Base-by-base conservation (phyloP, 2,113 vertebrate genomes). In the Alethe diademata region DNA sequence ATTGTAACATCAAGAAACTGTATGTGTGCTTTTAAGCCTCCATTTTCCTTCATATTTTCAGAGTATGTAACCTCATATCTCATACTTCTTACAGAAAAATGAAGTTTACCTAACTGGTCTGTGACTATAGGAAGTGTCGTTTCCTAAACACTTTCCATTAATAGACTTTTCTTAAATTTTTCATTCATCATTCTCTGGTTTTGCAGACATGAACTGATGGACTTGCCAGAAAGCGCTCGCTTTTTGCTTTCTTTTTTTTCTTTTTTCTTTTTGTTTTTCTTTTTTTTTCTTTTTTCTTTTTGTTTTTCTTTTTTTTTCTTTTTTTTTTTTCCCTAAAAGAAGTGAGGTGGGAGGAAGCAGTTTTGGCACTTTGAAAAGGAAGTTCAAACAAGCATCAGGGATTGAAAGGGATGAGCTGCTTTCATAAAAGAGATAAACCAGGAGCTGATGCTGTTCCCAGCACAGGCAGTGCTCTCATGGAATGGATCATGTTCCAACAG, bases 171-270 rank as follows among this genome's bases (percentile, higher is more conserved):
- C 23, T 38, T 43, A 58, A 35, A 8, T 18, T 54, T 73, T 88
- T 54, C 2, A 2, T 50, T 78, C 12, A 6, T 45, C 2, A 6
- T 60, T 65, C 35, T 73, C 9, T 86, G 15, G 4, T 45, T 65
- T 81, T 19, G 5, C 29, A 75, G 73, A 42, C 0, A 0, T n/a
- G 40, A 73, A 35, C 25, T 31, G 11, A 33, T 33, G 58, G 35
- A 11, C 35, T 58, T 84, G 25, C 28, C 33, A 50, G 35, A 67
- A 18, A 29, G 14, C 0, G 0, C 15, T 64, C 0, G 0, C 17
- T 28, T 54, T 22, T 40, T n/a, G 28, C 35, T 35, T 35, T 35
- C 35, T 48, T 12, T 31, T n/a, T 0, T 14, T 31, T 12, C 2
- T 16, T 16, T 10, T 4, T 33, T 20, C 28, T 33, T 25, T 22